Percentiles rank a stretch among this genome's conserved stretches.
Evolutionary conservation across 2,113 vertebrate species (phyloP).

Genomic region (Leptodactylus fuscus): DNA sequence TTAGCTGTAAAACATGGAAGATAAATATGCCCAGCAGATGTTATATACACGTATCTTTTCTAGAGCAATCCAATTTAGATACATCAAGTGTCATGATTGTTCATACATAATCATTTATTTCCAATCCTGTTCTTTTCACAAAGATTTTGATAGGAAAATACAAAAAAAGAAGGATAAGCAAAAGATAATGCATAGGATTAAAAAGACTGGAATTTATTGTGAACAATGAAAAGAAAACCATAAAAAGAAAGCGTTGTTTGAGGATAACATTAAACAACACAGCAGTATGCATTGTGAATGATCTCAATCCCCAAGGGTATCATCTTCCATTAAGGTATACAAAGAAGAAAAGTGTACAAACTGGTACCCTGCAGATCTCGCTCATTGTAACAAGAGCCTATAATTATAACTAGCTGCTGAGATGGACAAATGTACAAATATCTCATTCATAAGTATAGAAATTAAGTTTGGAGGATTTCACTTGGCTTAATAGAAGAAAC

Average conservation of each 20-base stretch:
- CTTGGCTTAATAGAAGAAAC: background rate
- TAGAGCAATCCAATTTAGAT: slow-evolving; percentile 13
- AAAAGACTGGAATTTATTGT: slow-evolving; percentile 40
- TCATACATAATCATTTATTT: slow-evolving; percentile 49
- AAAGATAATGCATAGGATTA: slow-evolving; percentile 47
- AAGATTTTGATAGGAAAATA: slow-evolving; percentile 37
- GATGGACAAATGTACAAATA: slow-evolving; percentile 43
- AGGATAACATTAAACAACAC: slow-evolving; percentile 49
- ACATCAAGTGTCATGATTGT: slow-evolving; percentile 35
- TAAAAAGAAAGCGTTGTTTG: slow-evolving; percentile 45
- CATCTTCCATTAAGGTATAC: slow-evolving; percentile 49
- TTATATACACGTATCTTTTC: slow-evolving; percentile 8
- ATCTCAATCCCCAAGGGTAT: slow-evolving; percentile 50
- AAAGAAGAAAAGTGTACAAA: slow-evolving; percentile 49
- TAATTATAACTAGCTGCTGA: slow-evolving; percentile 49
- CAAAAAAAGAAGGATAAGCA: slow-evolving; percentile 44
- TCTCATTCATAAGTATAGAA: slow-evolving; percentile 33
- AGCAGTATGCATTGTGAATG: slow-evolving; percentile 40
- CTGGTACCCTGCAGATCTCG: slow-evolving; percentile 30
- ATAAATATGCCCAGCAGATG: background rate
- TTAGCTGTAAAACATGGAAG: slow-evolving; percentile 8
- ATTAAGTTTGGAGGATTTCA: background rate
- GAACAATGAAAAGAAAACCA: slow-evolving; percentile 26
- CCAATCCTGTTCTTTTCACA: slow-evolving; percentile 27
- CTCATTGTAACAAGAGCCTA: slow-evolving; percentile 43